phyloP scores from a whole-genome alignment of 2,888 invertebrate species.

The Hyalella azteca region DNA sequence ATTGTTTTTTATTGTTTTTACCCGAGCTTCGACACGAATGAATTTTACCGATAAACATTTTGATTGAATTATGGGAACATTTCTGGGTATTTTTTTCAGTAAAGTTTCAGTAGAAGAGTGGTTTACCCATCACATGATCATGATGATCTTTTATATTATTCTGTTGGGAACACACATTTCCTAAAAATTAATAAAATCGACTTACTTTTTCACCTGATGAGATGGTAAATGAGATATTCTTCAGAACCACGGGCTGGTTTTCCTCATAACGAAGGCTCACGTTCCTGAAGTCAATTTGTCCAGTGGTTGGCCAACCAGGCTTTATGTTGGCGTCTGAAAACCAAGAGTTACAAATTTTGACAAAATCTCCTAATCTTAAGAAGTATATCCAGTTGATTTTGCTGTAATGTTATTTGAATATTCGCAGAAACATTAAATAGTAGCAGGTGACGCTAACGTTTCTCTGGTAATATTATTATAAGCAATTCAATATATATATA shows the following conservation, averaged over 20 bases:
- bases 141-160: background rate
- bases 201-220: slow-evolving; percentile 74
- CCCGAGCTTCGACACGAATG: background rate
- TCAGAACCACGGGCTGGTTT: slow-evolving; percentile 75
- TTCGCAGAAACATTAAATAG: too few species aligned
- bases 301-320: slow-evolving; percentile 74
- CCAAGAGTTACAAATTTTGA: too few species aligned
- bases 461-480: too few species aligned
- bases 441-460: too few species aligned
- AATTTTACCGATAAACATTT: background rate
- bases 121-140: background rate
- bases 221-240: slow-evolving; percentile 73
- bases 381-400: too few species aligned
- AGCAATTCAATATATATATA: too few species aligned
- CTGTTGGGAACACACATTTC: background rate
- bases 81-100: background rate
- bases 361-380: too few species aligned
- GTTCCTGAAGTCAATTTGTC: slow-evolving; percentile 73
- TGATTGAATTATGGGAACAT: background rate
- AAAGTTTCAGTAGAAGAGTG: background rate
- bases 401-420: too few species aligned
- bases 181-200: background rate
- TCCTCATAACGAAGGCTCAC: slow-evolving; percentile 75
- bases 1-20: too few species aligned
- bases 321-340: slow-evolving; percentile 61